phyloP scores from a whole-genome alignment of 2,113 vertebrate genomes.

The Delphinus delphis region DNA sequence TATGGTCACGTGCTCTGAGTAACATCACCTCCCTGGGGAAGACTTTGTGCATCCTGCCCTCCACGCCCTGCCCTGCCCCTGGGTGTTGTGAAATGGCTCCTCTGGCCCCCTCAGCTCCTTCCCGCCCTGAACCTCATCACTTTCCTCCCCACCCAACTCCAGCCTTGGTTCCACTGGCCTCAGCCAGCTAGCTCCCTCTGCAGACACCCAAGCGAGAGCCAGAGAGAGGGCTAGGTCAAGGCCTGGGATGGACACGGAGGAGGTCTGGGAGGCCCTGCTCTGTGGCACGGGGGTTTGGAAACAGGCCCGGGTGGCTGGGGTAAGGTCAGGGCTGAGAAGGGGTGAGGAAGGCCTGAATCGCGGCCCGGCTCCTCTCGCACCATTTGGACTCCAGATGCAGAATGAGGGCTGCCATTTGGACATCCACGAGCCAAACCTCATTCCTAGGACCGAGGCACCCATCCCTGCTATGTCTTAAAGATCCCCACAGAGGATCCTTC shows the following conservation, averaged over 20 bases:
- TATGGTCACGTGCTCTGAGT: background rate
- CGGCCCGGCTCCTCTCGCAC: background rate
- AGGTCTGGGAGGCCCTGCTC: background rate
- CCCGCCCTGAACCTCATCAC: background rate
- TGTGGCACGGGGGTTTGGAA: background rate
- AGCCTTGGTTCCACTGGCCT: background rate
- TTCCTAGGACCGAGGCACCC: background rate
- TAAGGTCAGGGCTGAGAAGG: background rate
- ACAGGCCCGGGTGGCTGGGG: background rate
- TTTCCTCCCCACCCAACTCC: background rate
- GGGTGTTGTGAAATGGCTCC: background rate
- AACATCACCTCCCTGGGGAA: background rate
- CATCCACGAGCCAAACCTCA: constrained; percentile 22
- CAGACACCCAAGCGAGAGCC: background rate
- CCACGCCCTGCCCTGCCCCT: background rate
- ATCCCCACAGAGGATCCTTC: constrained; percentile 7
- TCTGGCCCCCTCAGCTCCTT: background rate
- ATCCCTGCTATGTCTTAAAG: background rate
- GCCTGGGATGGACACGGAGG: background rate
- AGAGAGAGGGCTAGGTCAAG: background rate
- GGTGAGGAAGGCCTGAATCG: background rate
- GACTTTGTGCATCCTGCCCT: background rate
- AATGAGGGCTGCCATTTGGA: constrained; percentile 37
- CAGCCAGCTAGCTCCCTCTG: background rate
- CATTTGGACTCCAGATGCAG: constrained; percentile 68